Percentiles rank a stretch among this genome's conserved stretches.
phyloP scores from a whole-genome alignment of 2,113 vertebrate genomes.

The Origma solitaria region DNA sequence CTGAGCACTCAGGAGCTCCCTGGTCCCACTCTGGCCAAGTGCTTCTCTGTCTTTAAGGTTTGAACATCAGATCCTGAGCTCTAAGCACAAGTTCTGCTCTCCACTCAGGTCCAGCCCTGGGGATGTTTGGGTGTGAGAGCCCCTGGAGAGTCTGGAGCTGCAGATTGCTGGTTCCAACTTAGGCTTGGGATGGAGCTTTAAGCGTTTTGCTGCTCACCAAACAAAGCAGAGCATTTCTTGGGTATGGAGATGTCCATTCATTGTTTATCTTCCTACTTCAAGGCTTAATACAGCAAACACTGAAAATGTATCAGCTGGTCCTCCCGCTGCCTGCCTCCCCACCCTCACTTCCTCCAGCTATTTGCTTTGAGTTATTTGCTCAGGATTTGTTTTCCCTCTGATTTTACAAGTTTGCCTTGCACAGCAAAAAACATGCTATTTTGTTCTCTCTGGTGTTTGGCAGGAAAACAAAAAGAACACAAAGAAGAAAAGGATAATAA shows the following conservation, averaged over 20 bases:
- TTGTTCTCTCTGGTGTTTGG: conserved; percentile 40
- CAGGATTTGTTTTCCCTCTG: conserved; percentile 50
- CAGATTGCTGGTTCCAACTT: not conserved
- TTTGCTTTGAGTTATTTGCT: conserved; percentile 56
- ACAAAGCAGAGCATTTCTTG: not conserved
- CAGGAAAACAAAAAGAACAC: conserved; percentile 37
- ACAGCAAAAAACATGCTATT: conserved; percentile 32
- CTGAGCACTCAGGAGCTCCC: not conserved
- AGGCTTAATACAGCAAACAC: not conserved
- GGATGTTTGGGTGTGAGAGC: not conserved
- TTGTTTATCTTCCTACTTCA: not conserved
- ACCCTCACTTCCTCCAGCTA: conserved; percentile 8
- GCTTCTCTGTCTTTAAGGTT: not conserved
- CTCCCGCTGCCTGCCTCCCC: not conserved
- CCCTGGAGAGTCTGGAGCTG: not conserved
- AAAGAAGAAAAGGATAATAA: conserved; percentile 35
- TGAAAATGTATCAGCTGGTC: not conserved
- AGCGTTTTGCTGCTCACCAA: not conserved
- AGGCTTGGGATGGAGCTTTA: not conserved
- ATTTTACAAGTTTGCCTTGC: conserved; percentile 45
- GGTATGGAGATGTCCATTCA: not conserved
- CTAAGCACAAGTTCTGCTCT: not conserved
- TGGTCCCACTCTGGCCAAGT: not conserved
- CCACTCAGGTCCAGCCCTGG: not conserved
- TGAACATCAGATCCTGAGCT: not conserved